phyloP scores from a whole-genome alignment of 2,113 vertebrate genomes.

The Corapipo altera region DNA sequence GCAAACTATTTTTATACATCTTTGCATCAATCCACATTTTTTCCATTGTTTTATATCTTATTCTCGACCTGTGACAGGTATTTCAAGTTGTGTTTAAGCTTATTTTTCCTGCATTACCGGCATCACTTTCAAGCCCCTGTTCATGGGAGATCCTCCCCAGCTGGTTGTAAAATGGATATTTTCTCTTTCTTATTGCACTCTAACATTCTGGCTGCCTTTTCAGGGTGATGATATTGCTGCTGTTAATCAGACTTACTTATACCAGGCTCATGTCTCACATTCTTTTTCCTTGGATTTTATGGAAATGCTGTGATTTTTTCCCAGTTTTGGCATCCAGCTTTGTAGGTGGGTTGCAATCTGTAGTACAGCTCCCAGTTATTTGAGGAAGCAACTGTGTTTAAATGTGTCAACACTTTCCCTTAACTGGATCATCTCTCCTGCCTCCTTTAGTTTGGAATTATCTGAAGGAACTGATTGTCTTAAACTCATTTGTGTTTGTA shows the following conservation, averaged over 20 bases:
- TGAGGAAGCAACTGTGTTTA: slow-evolving; percentile 1
- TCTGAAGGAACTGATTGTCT: background rate
- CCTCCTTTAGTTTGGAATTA: background rate
- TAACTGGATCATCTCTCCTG: background rate
- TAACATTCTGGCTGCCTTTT: background rate
- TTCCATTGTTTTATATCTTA: background rate
- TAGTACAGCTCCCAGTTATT: slow-evolving; percentile 7
- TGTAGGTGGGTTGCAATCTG: slow-evolving; percentile 17
- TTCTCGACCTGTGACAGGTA: background rate
- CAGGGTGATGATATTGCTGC: background rate
- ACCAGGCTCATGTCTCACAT: background rate
- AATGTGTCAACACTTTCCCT: slow-evolving; percentile 26
- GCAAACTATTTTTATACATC: background rate
- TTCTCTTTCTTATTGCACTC: background rate
- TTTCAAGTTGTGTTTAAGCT: background rate
- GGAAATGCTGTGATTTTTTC: background rate
- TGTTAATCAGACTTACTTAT: background rate
- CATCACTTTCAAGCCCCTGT: background rate
- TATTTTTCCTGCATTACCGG: background rate
- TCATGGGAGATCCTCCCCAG: background rate
- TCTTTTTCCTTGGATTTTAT: background rate
- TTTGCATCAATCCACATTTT: background rate
- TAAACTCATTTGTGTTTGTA: background rate
- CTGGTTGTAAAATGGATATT: background rate
- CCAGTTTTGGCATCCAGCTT: background rate